Conservation (phyloP, 2,888 invertebrate species). For the Cheilosia urbana region DNA sequence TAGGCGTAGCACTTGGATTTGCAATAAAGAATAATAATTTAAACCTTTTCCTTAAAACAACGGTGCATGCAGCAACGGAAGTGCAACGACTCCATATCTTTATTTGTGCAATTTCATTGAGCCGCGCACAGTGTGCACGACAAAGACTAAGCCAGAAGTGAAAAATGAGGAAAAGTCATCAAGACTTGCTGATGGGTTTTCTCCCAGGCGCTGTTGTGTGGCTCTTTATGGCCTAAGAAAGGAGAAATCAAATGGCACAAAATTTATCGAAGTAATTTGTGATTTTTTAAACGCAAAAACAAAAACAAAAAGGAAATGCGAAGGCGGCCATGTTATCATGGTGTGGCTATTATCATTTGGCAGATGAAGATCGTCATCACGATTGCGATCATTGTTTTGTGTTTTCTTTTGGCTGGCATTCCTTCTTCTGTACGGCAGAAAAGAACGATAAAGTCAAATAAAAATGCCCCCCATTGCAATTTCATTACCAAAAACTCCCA, state of each 20-base stretch:
- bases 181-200: slow-evolving; percentile 10
- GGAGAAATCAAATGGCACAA: slow-evolving; percentile 34
- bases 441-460: slow-evolving; percentile 7
- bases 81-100: slow-evolving; percentile 5
- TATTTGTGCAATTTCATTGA: background rate
- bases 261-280: slow-evolving; percentile 56
- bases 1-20: slow-evolving; percentile 49
- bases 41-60: slow-evolving; percentile 36
- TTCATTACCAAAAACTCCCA: slow-evolving; percentile 60
- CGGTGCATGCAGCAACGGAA: slow-evolving; percentile 8
- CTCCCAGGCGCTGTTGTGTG: too few relatives aligned
- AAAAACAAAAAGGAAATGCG: slow-evolving; percentile 39
- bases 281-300: background rate
- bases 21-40: slow-evolving; percentile 46
- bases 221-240: slow-evolving; percentile 8
- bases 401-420: background rate
- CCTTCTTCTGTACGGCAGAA: slow-evolving; percentile 4
- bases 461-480: slow-evolving; percentile 21
- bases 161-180: slow-evolving; percentile 46
- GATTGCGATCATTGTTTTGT: slow-evolving; percentile 48
- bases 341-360: slow-evolving; percentile 31
- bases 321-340: slow-evolving; percentile 36
- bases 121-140: background rate
- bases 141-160: slow-evolving; percentile 15
- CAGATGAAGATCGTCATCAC: slow-evolving; percentile 55